Evolutionary conservation across 2,888 invertebrate species (phyloP).

Genomic region (Pristionchus mayeri): DNA sequence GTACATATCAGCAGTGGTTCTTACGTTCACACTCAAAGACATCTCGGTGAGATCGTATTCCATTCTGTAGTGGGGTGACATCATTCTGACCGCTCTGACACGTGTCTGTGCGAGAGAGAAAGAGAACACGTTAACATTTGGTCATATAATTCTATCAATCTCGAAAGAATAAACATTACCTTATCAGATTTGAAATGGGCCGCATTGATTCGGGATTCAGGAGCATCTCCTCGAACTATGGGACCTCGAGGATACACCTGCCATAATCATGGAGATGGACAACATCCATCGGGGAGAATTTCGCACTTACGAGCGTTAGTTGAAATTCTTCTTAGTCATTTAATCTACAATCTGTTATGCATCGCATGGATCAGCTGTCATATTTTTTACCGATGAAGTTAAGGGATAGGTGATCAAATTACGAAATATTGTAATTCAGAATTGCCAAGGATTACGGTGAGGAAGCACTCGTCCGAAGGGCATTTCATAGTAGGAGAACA

Average conservation of each 20-base stretch:
- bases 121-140: too few species aligned
- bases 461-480: neutral
- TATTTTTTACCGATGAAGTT: too few species aligned
- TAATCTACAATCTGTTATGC: too few species aligned
- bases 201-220: neutral
- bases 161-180: too few species aligned
- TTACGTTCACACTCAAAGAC: constrained; percentile 18
- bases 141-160: too few species aligned
- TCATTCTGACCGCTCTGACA: too few species aligned
- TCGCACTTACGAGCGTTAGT: neutral
- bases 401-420: neutral
- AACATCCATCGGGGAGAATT: constrained; percentile 38
- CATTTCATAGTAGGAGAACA: constrained; percentile 30
- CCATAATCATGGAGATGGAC: constrained; percentile 19
- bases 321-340: neutral
- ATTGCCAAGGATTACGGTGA: neutral
- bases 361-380: too few species aligned
- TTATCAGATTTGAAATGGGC: too few species aligned
- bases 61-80: too few species aligned
- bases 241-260: constrained; percentile 37
- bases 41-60: neutral
- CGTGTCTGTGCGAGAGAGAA: too few species aligned
- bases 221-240: constrained; percentile 26
- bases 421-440: neutral
- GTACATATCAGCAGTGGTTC: neutral